Percentiles rank a stretch among this genome's conserved stretches.
phyloP scores from a whole-genome alignment of 2,113 vertebrate species.

The Caranx ignobilis region DNA sequence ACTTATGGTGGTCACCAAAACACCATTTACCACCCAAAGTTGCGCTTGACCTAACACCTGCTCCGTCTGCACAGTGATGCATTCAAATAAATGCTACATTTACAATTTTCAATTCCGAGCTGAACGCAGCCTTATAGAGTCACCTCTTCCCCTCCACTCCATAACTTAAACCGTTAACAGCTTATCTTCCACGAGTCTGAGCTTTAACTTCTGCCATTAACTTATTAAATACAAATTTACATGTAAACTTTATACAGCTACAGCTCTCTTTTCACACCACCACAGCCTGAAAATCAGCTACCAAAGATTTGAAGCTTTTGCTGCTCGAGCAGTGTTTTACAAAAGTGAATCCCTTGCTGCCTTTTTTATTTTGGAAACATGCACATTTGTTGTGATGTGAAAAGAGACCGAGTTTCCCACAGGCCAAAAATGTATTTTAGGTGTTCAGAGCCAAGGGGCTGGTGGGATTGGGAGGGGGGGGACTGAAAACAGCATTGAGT shows the following conservation, averaged over 20 bases:
- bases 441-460: slow-evolving; percentile 1
- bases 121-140: too few species aligned
- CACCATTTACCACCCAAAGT: not conserved
- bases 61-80: not conserved
- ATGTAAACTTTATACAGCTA: slow-evolving; percentile 1
- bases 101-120: too few species aligned
- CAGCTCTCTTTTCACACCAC: not conserved
- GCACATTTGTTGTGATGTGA: slow-evolving; percentile 18
- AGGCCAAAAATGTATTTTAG: slow-evolving; percentile 40
- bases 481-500: slow-evolving; percentile 1
- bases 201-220: not conserved
- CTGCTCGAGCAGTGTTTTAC: slow-evolving; percentile 11
- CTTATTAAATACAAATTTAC: not conserved
- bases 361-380: slow-evolving; percentile 1
- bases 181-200: slow-evolving; percentile 1
- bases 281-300: not conserved
- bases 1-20: too few species aligned
- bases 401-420: slow-evolving; percentile 30
- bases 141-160: not conserved
- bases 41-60: not conserved
- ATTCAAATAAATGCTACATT: too few species aligned
- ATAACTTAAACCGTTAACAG: not conserved
- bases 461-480: not conserved
- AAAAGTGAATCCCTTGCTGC: slow-evolving; percentile 22
- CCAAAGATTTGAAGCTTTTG: slow-evolving; percentile 21